Conservation (phyloP, 2,113 vertebrate species). For the Cyanoliseus patagonus region DNA sequence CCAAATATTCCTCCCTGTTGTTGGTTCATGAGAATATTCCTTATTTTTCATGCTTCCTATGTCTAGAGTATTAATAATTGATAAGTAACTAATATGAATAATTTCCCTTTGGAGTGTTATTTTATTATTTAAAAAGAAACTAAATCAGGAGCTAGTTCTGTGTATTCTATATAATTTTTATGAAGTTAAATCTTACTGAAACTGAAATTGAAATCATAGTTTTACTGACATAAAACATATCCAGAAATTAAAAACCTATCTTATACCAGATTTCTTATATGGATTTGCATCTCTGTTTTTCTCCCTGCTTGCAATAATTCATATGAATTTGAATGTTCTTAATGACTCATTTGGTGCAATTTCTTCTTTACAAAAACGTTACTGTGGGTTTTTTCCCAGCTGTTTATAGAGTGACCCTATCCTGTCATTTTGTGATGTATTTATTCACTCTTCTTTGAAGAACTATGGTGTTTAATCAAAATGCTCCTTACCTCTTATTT, state of each 20-base stretch:
- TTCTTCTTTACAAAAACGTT: slow-evolving; percentile 4
- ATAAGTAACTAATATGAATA: not conserved
- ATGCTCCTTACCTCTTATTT: not conserved
- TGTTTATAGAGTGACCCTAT: not conserved
- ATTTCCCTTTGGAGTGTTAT: not conserved
- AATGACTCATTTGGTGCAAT: not conserved
- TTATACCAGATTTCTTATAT: not conserved
- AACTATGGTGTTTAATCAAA: slow-evolving; percentile 23
- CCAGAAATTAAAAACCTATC: not conserved
- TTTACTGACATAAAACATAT: not conserved
- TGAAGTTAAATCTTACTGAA: not conserved
- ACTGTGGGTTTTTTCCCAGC: rapidly evolving
- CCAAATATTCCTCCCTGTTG: not conserved
- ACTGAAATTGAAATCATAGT: not conserved
- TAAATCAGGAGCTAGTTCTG: not conserved
- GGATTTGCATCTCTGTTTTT: not conserved
- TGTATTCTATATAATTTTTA: not conserved
- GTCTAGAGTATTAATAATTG: not conserved
- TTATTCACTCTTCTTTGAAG: not conserved
- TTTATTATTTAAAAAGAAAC: not conserved
- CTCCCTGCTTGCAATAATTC: not conserved
- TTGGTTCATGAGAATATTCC: not conserved
- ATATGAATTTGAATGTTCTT: not conserved
- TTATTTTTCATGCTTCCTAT: not conserved
- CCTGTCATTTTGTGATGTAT: not conserved